Conservation (phyloP, 2,797 vertebrate genomes). For the Alcedo quadribrachys region DNA sequence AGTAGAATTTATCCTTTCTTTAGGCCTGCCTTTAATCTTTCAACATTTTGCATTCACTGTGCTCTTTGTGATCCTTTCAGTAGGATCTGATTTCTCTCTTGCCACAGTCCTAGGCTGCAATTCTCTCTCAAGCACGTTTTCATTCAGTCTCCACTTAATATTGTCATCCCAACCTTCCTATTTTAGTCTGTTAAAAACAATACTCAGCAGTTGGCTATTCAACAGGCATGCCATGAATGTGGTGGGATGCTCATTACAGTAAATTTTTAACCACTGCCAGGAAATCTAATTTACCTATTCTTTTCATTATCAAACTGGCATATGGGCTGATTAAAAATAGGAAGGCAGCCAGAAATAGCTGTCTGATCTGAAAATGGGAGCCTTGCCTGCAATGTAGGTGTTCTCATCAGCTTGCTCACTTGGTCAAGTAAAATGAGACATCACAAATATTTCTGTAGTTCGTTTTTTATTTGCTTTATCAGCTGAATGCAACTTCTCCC, state of each 20-base stretch:
- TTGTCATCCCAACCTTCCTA: neutral
- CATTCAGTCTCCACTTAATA: neutral
- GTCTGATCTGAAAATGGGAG: neutral
- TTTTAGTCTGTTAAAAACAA: conserved; percentile 14
- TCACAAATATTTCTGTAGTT: neutral
- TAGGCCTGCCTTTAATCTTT: neutral
- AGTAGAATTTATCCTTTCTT: neutral
- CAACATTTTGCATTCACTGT: neutral
- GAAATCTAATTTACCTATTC: conserved; percentile 55
- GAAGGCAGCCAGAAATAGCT: conserved; percentile 34
- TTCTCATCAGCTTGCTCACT: neutral
- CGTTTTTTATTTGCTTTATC: neutral
- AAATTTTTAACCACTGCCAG: conserved; percentile 42
- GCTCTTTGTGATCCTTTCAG: neutral
- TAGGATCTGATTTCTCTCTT: neutral
- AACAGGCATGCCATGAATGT: conserved; percentile 26
- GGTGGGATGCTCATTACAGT: conserved; percentile 7
- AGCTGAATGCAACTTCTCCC: neutral
- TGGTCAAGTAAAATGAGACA: neutral
- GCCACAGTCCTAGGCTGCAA: neutral
- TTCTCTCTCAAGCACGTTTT: neutral
- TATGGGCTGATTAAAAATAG: conserved; percentile 43
- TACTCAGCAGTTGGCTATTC: conserved; percentile 31
- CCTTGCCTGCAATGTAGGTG: neutral
- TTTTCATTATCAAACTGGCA: conserved; percentile 36